Base-by-base conservation (phyloP, 2,113 vertebrate genomes). In the Helogale parvula region DNA sequence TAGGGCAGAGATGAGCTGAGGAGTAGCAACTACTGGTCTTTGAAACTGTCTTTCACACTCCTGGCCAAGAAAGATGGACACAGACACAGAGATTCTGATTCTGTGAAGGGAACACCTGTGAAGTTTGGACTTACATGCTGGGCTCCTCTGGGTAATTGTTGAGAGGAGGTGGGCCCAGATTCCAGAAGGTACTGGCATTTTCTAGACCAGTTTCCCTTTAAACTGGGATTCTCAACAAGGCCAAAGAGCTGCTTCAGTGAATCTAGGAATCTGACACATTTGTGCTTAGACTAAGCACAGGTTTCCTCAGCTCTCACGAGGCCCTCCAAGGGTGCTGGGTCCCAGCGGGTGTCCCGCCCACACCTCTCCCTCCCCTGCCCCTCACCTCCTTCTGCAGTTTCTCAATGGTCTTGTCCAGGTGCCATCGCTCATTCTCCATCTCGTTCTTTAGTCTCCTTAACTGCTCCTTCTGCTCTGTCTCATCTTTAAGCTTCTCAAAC, bases 381-480 rank as follows among this genome's bases (percentile, higher is more conserved):
- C 98, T 96, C 98, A 99, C 99, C 99, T 99, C 99, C 96, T 98
- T 99, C 98, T 99, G 99, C 81, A 99, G 99, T 97, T 99, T 99
- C 91, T 99, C 99, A 77, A 99, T 99, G 7, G 99, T 99, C 72
- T 99, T 98, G 97, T 99, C 99, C 94, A 99, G 98, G 57, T 99
- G 98, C 98, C 97, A 97, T 45, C 98, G 99, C 98, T 99, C 99
- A 7, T 98, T 99, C 98, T 99, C 99, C 87, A 99, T 99, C 96
- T 99, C 98, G 2, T 99, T 99, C 98, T 99, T 99, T 94, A 99
- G 98, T 97, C 98, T 99, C 97, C 99, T 99, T 88, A 99, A 98
- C 97, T 99, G 99, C 82, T 99, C 99, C 97, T 99, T 99, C 98
- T 99, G 99, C 88, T 95, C 97, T 31, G 82, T 98, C 98, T 99